Conservation (phyloP, 2,888 invertebrate genomes). For the Mesorhabditis spiculigera region DNA sequence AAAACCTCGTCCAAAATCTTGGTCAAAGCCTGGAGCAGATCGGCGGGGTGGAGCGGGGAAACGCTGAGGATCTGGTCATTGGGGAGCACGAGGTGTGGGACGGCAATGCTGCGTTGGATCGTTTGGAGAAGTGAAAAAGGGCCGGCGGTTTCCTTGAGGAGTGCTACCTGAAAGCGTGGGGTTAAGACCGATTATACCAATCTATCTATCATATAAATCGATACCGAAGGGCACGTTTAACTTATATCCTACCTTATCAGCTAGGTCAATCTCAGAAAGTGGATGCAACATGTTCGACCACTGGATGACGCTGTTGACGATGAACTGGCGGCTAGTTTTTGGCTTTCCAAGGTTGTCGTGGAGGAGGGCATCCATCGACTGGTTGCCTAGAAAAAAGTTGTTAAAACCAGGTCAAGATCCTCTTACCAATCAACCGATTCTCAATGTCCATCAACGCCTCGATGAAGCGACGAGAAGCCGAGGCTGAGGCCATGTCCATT, state of each 20-base stretch:
- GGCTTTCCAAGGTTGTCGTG: conserved; percentile 21
- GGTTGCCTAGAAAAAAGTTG: conserved; percentile 17
- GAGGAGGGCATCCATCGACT: conserved; percentile 34
- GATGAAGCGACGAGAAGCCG: conserved; percentile 36
- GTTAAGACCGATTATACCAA: neutral
- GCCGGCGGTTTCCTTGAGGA: conserved; percentile 43
- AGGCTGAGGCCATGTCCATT: conserved; percentile 24
- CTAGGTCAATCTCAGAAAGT: conserved; percentile 47
- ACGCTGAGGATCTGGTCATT: conserved; percentile 46
- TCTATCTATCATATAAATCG: conserved; percentile 11
- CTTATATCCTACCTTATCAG: conserved; percentile 41
- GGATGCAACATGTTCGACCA: conserved; percentile 55
- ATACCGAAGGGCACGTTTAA: conserved; percentile 8
- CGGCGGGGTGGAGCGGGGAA: conserved; percentile 18
- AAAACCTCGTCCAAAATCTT: conserved; percentile 51
- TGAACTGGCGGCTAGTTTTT: conserved; percentile 34
- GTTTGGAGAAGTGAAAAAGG: conserved; percentile 48
- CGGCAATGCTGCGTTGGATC: conserved; percentile 46
- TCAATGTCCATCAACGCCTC: conserved; percentile 52
- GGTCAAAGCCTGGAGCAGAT: conserved; percentile 22
- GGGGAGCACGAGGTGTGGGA: conserved; percentile 48
- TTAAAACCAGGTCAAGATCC: neutral
- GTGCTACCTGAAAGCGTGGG: conserved; percentile 33
- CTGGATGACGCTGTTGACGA: conserved; percentile 42
- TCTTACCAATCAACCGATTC: conserved; percentile 25